Conservation (phyloP, 2,113 vertebrate genomes). For the Melanerpes aurifrons region DNA sequence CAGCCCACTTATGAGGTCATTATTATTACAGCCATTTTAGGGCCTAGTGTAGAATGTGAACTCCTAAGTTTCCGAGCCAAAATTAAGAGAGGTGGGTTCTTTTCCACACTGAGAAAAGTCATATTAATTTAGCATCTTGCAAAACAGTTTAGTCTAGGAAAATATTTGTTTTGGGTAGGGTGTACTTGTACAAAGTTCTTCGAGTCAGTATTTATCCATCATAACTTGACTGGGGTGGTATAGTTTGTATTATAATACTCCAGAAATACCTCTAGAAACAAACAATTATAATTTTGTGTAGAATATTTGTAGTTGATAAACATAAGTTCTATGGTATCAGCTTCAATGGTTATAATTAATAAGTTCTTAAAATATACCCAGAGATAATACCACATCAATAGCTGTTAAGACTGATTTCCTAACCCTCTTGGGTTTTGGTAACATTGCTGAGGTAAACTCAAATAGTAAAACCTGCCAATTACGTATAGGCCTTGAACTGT, state of each 20-base stretch:
- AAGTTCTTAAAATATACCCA: not conserved
- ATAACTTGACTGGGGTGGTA: not conserved
- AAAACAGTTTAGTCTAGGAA: not conserved
- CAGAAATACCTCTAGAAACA: not conserved
- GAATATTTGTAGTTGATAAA: conserved; percentile 1
- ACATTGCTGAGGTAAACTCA: not conserved
- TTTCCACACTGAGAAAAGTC: not conserved
- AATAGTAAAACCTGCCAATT: not conserved
- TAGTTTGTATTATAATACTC: not conserved
- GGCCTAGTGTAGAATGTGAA: not conserved
- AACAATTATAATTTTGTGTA: not conserved
- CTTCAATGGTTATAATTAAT: not conserved
- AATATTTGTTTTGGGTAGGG: not conserved
- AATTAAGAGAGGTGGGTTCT: not conserved
- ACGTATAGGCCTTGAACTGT: not conserved
- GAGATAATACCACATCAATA: not conserved
- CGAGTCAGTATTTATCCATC: not conserved
- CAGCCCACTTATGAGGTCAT: not conserved
- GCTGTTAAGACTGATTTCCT: not conserved
- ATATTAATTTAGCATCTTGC: not conserved
- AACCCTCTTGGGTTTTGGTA: not conserved
- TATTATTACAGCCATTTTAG: conserved; percentile 33
- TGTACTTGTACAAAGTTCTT: not conserved
- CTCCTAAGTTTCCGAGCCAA: not conserved
- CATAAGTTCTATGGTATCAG: not conserved